Conservation (phyloP, 2,113 vertebrate genomes). For the Meles meles region DNA sequence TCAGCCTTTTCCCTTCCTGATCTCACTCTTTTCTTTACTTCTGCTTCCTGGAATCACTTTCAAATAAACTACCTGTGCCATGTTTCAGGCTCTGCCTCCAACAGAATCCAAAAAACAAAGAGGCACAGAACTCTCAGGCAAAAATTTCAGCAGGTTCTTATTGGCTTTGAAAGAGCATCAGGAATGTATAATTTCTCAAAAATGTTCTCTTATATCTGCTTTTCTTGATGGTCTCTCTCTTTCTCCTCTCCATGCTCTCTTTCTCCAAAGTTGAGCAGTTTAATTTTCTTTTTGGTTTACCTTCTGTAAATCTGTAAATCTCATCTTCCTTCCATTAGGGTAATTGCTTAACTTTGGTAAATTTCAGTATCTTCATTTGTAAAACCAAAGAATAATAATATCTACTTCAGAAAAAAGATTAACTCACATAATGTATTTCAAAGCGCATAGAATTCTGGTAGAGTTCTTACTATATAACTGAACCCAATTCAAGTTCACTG, state of each 20-base stretch:
- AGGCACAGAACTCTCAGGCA: background rate
- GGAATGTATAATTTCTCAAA: background rate
- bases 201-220: background rate
- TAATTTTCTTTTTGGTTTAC: background rate
- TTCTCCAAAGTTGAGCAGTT: background rate
- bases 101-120: background rate
- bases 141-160: background rate
- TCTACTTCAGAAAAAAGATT: background rate
- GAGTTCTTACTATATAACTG: background rate
- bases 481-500: background rate
- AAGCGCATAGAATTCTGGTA: background rate
- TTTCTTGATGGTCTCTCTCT: background rate
- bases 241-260: background rate
- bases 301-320: background rate
- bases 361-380: background rate
- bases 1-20: background rate
- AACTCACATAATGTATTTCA: background rate
- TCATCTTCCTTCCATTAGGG: background rate
- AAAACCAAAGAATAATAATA: background rate
- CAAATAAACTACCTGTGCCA: background rate
- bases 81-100: background rate
- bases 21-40: background rate
- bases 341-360: background rate
- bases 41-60: background rate
- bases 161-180: background rate